Conservation (phyloP, 92 coral and sea anemone genomes). For the Palythoa grandiflora region DNA sequence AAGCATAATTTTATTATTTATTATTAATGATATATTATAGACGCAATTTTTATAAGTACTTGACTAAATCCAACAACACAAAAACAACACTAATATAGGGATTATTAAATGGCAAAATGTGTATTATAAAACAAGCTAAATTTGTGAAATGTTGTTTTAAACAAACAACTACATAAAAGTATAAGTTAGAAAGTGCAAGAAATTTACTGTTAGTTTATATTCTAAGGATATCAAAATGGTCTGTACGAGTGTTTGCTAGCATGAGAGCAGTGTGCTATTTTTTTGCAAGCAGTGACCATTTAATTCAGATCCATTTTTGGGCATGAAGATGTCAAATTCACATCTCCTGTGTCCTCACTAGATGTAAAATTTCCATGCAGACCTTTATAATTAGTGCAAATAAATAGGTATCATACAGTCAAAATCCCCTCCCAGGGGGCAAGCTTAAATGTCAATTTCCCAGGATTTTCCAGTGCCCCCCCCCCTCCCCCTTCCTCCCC, state of each 20-base stretch:
- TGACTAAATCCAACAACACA: slow-evolving; percentile 32
- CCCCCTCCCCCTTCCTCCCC: background rate
- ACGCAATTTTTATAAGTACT: slow-evolving; percentile 18
- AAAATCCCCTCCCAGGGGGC: slow-evolving; percentile 27
- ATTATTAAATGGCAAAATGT: slow-evolving; percentile 32
- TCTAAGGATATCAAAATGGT: slow-evolving; percentile 33
- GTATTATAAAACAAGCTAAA: slow-evolving; percentile 31
- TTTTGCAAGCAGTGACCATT: slow-evolving; percentile 11
- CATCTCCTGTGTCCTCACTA: slow-evolving; percentile 16
- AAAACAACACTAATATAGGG: slow-evolving; percentile 31
- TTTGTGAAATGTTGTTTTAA: slow-evolving; percentile 25
- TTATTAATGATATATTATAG: slow-evolving; percentile 24
- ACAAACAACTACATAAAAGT: slow-evolving; percentile 31
- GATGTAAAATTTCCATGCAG: slow-evolving; percentile 26
- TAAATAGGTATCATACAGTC: slow-evolving; percentile 32
- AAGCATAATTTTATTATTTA: slow-evolving; percentile 24
- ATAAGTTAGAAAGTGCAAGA: slow-evolving; percentile 28
- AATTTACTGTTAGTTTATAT: slow-evolving; percentile 22
- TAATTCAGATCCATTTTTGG: slow-evolving; percentile 11
- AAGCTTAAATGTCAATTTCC: slow-evolving; percentile 27
- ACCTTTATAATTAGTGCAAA: slow-evolving; percentile 29
- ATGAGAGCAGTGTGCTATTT: slow-evolving; percentile 14
- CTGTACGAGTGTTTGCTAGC: slow-evolving; percentile 33
- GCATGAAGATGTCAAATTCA: slow-evolving; percentile 24
- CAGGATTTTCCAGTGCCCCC: background rate